phyloP scores from a whole-genome alignment of 2,113 vertebrate species.

The Hippopotamus amphibius region DNA sequence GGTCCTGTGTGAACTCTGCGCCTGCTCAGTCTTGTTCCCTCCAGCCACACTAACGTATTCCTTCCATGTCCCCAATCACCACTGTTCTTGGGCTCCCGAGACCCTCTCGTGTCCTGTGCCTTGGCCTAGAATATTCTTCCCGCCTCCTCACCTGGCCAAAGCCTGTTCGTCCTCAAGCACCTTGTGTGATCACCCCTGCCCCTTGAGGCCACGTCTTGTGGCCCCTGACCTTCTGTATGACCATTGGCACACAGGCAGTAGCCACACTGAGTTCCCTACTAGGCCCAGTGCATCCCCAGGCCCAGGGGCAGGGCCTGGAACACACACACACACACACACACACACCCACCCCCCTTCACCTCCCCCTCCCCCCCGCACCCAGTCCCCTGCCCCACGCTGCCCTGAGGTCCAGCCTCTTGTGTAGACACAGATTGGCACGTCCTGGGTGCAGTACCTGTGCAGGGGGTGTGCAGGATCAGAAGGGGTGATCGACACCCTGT shows the following conservation, averaged over 20 bases:
- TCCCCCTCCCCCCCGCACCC: background rate
- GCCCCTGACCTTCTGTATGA: background rate
- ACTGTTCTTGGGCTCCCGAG: background rate
- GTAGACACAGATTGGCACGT: rapidly evolving
- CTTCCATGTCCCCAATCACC: background rate
- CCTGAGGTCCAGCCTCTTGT: background rate
- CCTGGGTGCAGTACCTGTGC: rapidly evolving
- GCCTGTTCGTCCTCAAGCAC: background rate
- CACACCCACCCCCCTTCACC: too few relatives aligned
- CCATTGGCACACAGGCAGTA: background rate
- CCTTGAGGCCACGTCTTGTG: rapidly evolving
- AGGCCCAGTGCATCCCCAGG: too few relatives aligned
- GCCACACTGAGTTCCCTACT: background rate
- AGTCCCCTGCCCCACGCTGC: background rate
- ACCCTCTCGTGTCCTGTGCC: background rate
- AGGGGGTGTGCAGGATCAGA: rapidly evolving
- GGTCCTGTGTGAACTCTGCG: background rate
- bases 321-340: too few relatives aligned
- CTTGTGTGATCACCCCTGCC: background rate
- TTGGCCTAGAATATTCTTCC: background rate
- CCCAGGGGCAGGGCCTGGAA: background rate
- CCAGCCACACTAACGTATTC: background rate
- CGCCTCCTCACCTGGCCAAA: background rate
- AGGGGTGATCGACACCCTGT: rapidly evolving
- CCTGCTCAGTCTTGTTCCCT: background rate